Evolutionary conservation across 1,140 invertebrate species (phyloP).

Genomic region (Helicoverpa armigera): DNA sequence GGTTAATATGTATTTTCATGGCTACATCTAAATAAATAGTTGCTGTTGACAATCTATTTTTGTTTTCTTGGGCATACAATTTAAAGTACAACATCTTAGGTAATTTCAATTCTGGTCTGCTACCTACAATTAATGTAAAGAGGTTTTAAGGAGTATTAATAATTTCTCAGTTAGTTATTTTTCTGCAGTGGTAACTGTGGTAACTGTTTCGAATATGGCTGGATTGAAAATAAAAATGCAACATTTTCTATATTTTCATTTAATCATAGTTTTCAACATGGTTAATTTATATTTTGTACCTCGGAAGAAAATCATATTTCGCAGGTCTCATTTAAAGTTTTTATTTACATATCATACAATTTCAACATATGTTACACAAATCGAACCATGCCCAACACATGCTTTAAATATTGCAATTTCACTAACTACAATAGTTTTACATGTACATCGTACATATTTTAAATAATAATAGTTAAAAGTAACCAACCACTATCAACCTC

Average conservation of each 20-base stretch:
- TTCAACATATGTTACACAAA: constrained; percentile 79
- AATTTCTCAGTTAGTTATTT: too few relatives aligned
- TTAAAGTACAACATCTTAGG: too few relatives aligned
- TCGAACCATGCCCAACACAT: constrained; percentile 71
- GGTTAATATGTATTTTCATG: background rate
- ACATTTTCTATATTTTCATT: constrained; percentile 77
- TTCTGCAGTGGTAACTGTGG: too few relatives aligned
- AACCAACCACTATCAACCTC: constrained; percentile 70
- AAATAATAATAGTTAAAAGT: constrained; percentile 61
- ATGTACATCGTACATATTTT: constrained; percentile 80
- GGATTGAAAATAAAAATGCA: constrained; percentile 55
- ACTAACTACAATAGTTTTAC: constrained; percentile 79
- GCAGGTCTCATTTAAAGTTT: constrained; percentile 81
- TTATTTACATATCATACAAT: constrained; percentile 86
- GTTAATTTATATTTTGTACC: constrained; percentile 86
- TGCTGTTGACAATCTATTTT: constrained; percentile 2
- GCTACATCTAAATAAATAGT: constrained; percentile 17
- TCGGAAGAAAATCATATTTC: constrained; percentile 86
- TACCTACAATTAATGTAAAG: too few relatives aligned
- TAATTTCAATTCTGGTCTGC: too few relatives aligned
- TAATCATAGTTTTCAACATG: constrained; percentile 86
- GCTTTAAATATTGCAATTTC: constrained; percentile 73
- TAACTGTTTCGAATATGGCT: too few relatives aligned
- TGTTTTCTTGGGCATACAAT: background rate
- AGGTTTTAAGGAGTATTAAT: too few relatives aligned